A percentile compares a stretch with the other conserved stretches of the same genome.
phyloP scores from a whole-genome alignment of 1,140 invertebrate genomes.

The Paraescarpia echinospica region DNA sequence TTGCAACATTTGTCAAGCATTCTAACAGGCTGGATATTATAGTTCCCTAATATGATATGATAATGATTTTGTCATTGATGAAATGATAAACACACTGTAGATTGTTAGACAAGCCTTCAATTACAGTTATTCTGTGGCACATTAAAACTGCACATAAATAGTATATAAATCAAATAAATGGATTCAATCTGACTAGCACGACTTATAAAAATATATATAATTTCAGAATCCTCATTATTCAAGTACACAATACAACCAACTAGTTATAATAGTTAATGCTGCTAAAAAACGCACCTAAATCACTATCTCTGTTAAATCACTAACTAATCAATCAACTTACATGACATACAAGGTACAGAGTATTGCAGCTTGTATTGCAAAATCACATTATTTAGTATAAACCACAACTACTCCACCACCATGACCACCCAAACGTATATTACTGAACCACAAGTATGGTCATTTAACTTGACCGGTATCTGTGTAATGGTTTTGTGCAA shows the following conservation, averaged over 20 bases:
- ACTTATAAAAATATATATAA: not conserved
- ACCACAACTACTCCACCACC: too few species aligned
- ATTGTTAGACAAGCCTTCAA: not conserved
- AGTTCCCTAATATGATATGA: not conserved
- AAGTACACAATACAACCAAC: not conserved
- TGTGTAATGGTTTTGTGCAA: too few species aligned
- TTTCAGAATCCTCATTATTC: not conserved
- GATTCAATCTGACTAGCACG: not conserved
- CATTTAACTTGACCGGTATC: too few species aligned
- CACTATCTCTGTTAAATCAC: not conserved
- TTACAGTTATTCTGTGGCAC: not conserved
- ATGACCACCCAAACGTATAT: too few species aligned
- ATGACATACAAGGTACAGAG: not conserved
- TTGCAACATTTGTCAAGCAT: too few species aligned
- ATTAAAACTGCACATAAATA: not conserved
- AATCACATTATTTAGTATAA: too few species aligned
- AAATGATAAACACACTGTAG: not conserved
- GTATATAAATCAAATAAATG: not conserved
- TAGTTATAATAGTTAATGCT: not conserved
- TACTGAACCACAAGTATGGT: too few species aligned
- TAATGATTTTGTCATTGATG: not conserved
- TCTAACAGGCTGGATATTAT: not conserved
- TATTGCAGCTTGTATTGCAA: not conserved
- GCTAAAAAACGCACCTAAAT: not conserved
- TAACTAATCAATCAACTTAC: not conserved